Percentiles rank a stretch among this genome's conserved stretches.
Evolutionary conservation across 1,140 invertebrate genomes (phyloP).

Genomic region (Capitella teleta): DNA sequence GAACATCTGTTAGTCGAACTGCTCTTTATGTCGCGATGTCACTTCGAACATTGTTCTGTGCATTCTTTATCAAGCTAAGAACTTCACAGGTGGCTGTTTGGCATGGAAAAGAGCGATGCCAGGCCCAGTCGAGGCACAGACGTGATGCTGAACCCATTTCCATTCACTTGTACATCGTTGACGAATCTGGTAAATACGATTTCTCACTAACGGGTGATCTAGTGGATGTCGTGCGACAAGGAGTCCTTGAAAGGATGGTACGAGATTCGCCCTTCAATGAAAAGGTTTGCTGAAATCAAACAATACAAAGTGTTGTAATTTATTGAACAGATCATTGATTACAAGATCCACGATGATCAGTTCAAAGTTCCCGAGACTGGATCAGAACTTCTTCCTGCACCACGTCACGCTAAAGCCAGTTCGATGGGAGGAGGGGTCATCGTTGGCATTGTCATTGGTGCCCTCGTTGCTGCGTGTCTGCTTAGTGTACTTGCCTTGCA

Average conservation of each 20-base stretch:
- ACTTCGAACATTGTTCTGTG: background rate
- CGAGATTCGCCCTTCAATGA: too few relatives aligned
- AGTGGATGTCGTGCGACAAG: background rate
- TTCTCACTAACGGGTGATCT: background rate
- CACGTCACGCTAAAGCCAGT: too few relatives aligned
- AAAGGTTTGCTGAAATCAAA: background rate
- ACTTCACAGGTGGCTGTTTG: background rate
- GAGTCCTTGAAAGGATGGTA: too few relatives aligned
- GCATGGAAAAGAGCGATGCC: too few relatives aligned
- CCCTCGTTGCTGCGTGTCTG: conserved; percentile 29
- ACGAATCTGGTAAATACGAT: background rate
- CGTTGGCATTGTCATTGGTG: conserved; percentile 24
- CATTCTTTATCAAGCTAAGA: background rate
- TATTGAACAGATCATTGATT: background rate
- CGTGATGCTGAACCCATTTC: background rate
- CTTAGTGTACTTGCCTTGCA: conserved; percentile 26
- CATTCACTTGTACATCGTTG: background rate
- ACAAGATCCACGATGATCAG: background rate
- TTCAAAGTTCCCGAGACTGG: background rate
- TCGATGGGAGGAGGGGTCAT: conserved; percentile 18
- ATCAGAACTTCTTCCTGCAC: background rate
- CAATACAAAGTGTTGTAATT: background rate
- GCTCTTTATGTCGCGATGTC: conserved; percentile 11
- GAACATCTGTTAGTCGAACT: background rate
- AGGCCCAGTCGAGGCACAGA: too few relatives aligned